Conservation (phyloP, 2,888 invertebrate species). For the Sesamia inferens region DNA sequence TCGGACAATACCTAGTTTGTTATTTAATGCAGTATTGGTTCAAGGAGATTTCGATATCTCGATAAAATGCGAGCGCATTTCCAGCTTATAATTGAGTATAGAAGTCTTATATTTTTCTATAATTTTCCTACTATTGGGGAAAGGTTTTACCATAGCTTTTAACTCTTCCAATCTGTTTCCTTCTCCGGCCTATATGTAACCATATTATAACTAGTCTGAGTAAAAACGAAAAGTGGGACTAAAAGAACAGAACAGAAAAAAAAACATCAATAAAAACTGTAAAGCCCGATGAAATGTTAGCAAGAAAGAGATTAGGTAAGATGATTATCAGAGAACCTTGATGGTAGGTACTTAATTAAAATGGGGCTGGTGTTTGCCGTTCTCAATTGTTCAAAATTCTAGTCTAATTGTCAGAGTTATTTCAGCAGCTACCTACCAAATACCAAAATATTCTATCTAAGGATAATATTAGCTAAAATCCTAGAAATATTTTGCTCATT, state of each 20-base stretch:
- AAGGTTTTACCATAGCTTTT: too few species aligned
- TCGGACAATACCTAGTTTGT: not conserved
- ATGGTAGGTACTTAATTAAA: not conserved
- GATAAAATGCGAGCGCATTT: not conserved
- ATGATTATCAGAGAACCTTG: not conserved
- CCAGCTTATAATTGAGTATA: not conserved
- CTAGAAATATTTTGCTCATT: constrained; percentile 35
- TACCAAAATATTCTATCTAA: constrained; percentile 20
- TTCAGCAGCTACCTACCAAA: not conserved
- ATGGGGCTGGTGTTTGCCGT: not conserved
- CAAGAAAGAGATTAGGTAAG: not conserved
- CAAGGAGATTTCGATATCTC: not conserved
- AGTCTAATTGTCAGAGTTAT: not conserved
- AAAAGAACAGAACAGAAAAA: too few species aligned
- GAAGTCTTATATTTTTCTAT: too few species aligned
- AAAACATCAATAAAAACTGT: too few species aligned
- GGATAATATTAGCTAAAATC: constrained; percentile 4
- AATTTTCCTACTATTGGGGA: too few species aligned
- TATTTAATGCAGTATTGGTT: not conserved
- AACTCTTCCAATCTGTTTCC: not conserved
- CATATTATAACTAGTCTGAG: too few species aligned
- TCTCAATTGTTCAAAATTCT: constrained; percentile 2
- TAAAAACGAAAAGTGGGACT: too few species aligned
- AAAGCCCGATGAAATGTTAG: too few species aligned
- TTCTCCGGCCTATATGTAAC: not conserved